Evolutionary conservation across 2,888 invertebrate genomes (phyloP).

Genomic region (Drosophila merina): DNA sequence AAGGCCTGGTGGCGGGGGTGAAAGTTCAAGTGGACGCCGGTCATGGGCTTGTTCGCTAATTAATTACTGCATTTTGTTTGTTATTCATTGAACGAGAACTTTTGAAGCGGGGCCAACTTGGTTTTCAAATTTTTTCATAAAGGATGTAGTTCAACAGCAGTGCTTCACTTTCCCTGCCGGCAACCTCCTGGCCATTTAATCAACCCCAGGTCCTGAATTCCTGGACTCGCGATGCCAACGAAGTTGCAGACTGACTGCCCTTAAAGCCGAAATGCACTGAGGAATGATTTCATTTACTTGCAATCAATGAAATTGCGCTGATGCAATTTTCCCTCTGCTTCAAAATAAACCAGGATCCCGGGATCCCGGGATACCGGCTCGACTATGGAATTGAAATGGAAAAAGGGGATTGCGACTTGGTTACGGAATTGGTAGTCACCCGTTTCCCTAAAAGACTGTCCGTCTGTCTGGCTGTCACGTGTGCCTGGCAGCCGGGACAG

Average conservation of each 20-base stretch:
- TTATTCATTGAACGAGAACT: conserved; percentile 48
- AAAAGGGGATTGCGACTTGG: conserved; percentile 1
- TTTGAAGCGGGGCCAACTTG: conserved; percentile 19
- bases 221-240: conserved; percentile 24
- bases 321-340: conserved; percentile 68
- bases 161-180: conserved; percentile 26
- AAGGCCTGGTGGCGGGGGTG: neutral
- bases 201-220: no score
- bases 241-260: conserved; percentile 14
- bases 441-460: conserved; percentile 22
- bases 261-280: conserved; percentile 43
- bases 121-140: conserved; percentile 19
- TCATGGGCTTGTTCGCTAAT: conserved; percentile 48
- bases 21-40: conserved; percentile 21
- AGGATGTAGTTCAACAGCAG: conserved; percentile 13
- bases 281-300: conserved; percentile 78
- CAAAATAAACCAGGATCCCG: conserved; percentile 59
- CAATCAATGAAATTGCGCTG: conserved; percentile 79
- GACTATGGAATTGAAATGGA: conserved; percentile 1
- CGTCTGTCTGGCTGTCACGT: conserved; percentile 53
- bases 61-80: conserved; percentile 69
- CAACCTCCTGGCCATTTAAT: neutral
- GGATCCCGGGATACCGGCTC: neutral
- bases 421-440: neutral
- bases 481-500: conserved; percentile 37